Base-by-base conservation (phyloP, 2,797 vertebrate species). In the Centroberyx gerrardi region DNA sequence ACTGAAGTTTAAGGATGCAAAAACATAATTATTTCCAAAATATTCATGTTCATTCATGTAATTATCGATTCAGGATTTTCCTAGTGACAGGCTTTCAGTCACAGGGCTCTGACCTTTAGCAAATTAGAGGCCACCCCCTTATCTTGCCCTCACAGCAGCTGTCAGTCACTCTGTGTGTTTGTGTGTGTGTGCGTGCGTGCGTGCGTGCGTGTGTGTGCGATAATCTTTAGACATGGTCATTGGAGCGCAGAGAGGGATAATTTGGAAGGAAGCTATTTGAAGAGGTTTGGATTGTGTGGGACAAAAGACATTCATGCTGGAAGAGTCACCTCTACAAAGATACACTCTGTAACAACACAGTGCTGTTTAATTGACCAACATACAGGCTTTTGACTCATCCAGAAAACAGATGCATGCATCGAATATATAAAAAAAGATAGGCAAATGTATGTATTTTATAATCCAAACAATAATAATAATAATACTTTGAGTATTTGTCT, bases 101-200 rank as follows among this genome's bases (percentile, higher is more conserved):
- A 29, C 44, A 7, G 42, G 17, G 52, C 46, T 74, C 56, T 91
- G 87, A 92, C 86, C 87, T 93, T 88, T 78, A n/a, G 36, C 72
- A 84, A 87, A 89, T 83, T 85, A 74, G 68, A 68, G 67, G 40
- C 56, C 70, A 69, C 46, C 65, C 68, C 48, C 87, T 92, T 88
- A 91, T 92, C 87, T 86, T 66, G 60, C 36, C 54, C 80, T 76
- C 72, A 68, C 77, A 81, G 78, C 62, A 78, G 67, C 74, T 87
- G 88, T 83, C 82, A 81, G 78, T 78, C 60, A 68, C 67, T 53
- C 7, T 42, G 12, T 66, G 69, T 66, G 64, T 62, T 28, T 61
- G 72, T 77, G 74, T 59, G 55, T 36, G 68, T 28, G 46, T 55
- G 58, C 33, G 59, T 72, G 48, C 15, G 46, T 18, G 29, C 22